Conservation (phyloP, 2,888 invertebrate species). For the Alloplasta piceator region DNA sequence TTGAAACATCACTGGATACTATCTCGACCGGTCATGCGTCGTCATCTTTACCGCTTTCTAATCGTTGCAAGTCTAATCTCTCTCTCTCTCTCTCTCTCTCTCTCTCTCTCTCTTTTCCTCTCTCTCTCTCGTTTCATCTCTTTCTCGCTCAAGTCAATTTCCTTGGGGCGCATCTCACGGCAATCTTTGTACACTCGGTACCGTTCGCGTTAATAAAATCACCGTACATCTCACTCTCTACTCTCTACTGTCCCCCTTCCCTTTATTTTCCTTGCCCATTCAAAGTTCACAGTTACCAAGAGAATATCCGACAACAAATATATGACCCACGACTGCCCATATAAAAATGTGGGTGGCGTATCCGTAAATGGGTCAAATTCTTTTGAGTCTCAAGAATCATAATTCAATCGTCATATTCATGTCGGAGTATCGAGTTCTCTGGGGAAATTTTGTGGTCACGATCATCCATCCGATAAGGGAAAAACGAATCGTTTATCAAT, state of each 20-base stretch:
- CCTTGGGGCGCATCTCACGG: constrained; percentile 13
- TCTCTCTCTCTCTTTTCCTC: background rate
- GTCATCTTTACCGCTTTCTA: constrained; percentile 52
- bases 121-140: background rate
- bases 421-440: too few relatives aligned
- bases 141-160: constrained; percentile 9
- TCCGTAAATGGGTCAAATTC: constrained; percentile 11
- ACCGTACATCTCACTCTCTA: constrained; percentile 25
- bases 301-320: constrained; percentile 5
- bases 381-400: background rate
- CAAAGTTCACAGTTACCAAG: constrained; percentile 11
- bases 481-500: too few relatives aligned
- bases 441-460: too few relatives aligned
- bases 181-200: constrained; percentile 33
- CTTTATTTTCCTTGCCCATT: constrained; percentile 24
- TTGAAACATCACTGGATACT: background rate
- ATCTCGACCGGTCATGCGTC: constrained; percentile 29
- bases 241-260: constrained; percentile 29
- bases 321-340: background rate
- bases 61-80: constrained; percentile 17
- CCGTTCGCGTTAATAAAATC: constrained; percentile 36
- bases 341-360: background rate
- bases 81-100: background rate
- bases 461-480: too few relatives aligned
- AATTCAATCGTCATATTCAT: too few relatives aligned